Conservation (phyloP, 2,797 vertebrate species). For the Phoeniculus purpureus region DNA sequence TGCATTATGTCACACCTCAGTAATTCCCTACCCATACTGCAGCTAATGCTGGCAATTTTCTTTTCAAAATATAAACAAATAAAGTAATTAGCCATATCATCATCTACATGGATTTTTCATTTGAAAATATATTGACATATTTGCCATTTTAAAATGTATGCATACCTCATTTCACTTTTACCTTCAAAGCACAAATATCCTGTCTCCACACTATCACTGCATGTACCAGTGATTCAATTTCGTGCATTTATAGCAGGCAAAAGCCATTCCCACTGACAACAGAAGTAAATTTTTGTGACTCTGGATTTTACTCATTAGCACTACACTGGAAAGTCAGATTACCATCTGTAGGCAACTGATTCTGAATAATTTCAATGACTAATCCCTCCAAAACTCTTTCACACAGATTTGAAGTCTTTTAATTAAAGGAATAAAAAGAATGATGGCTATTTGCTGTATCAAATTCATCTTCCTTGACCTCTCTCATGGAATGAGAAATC, state of each 20-base stretch:
- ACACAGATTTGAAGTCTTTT: background rate
- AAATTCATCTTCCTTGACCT: background rate
- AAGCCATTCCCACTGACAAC: background rate
- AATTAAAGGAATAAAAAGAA: constrained; percentile 29
- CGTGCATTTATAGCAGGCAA: background rate
- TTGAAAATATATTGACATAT: background rate
- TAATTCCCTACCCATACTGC: background rate
- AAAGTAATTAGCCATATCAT: background rate
- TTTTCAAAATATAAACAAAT: background rate
- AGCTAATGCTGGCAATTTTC: background rate
- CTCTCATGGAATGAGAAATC: background rate
- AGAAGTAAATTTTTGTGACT: background rate
- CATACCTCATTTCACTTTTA: background rate
- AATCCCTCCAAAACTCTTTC: background rate
- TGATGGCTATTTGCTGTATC: background rate
- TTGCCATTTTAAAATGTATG: background rate
- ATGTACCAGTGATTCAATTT: background rate
- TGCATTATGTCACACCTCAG: background rate
- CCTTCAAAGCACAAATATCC: background rate
- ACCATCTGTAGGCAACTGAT: constrained; percentile 29
- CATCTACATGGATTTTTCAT: background rate
- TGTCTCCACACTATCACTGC: background rate
- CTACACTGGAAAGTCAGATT: constrained; percentile 3
- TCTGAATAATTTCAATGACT: constrained; percentile 27
- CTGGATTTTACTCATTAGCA: background rate